Base-by-base conservation (phyloP, 2,888 invertebrate genomes). In the Patella ulyssiponensis region DNA sequence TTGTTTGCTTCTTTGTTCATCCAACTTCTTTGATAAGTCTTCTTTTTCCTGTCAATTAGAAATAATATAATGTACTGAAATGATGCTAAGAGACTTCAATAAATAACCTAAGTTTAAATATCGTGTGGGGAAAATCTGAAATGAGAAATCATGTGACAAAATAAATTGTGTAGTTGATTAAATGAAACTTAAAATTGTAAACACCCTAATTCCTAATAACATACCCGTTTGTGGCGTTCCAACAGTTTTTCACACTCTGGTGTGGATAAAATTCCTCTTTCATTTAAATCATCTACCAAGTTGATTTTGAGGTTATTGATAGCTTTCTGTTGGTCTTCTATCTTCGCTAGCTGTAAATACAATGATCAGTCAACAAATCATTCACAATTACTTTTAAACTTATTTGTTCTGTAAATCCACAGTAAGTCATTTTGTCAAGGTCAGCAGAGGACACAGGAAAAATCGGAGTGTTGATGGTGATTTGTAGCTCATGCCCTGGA, bases 251-350 rank as follows among this genome's bases (percentile, higher is more conserved):
- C 86, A 81, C 89, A 89, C 78, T 90, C 88, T 1, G 88, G 88
- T 56, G 89, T 88, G 64, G 86, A 83, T 51, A 91, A 80, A 27
- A 90, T 85, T 23, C 90, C 90, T 56, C 87, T 82, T 11, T 88
- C 87, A 74, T 84, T 90, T 64, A 91, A 83, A 78, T 91, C 91
- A 80, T 91, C 90, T 85, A 91, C 88, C 76, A 91, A 81, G 75
- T 88, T 90, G 23, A 87, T 80, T 81, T 91, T 91, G 73, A 91
- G 82, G 77, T 85, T 88, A 76, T 88, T 87, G 74, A 91, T 91
- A 23, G 91, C 90, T 77, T 85, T 87, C 84, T 91, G 91, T 80
- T 91, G 90, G 77, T 91, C 89, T 73, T 91, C 90, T 70, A 91
- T 91, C 79, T 87, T 84, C 1, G 90, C 84, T 78, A 90, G 77